phyloP scores from a whole-genome alignment of 1,140 invertebrate genomes.

The Melitaea cinxia region DNA sequence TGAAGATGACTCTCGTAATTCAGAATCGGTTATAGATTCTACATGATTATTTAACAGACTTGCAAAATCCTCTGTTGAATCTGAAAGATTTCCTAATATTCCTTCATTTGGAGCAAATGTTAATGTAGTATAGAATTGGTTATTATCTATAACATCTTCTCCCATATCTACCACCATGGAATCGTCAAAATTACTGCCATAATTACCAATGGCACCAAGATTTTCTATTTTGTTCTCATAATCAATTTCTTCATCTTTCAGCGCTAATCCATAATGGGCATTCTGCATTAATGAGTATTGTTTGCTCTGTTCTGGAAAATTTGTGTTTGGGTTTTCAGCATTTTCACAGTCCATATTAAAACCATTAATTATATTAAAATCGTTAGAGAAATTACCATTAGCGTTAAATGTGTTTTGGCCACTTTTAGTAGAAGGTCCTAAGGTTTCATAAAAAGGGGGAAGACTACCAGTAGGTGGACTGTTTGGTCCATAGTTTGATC shows the following conservation, averaged over 20 bases:
- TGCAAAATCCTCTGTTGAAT: constrained; percentile 86
- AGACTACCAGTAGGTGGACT: constrained; percentile 91
- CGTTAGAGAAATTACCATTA: constrained; percentile 80
- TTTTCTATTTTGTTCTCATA: constrained; percentile 88
- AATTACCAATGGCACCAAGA: constrained; percentile 83
- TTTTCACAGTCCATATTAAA: constrained; percentile 90
- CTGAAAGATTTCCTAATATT: constrained; percentile 70
- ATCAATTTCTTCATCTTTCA: constrained; percentile 90
- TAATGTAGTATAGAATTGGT: constrained; percentile 90
- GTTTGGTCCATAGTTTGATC: constrained; percentile 91
- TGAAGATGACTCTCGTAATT: constrained; percentile 82
- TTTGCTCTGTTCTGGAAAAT: constrained; percentile 83
- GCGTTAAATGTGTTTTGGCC: constrained; percentile 85
- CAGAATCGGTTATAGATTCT: constrained; percentile 83
- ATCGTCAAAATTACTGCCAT: constrained; percentile 87
- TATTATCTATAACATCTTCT: constrained; percentile 88
- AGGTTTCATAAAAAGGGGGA: constrained; percentile 92
- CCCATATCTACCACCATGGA: constrained; percentile 92
- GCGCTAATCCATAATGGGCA: constrained; percentile 88
- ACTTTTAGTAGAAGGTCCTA: constrained; percentile 84
- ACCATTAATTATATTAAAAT: constrained; percentile 83
- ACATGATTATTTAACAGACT: constrained; percentile 86
- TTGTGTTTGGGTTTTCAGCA: constrained; percentile 74
- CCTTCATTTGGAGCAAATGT: constrained; percentile 91
- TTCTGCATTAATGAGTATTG: constrained; percentile 92